Base-by-base conservation (phyloP, 2,113 vertebrate species). In the Syngnathus scovelli region DNA sequence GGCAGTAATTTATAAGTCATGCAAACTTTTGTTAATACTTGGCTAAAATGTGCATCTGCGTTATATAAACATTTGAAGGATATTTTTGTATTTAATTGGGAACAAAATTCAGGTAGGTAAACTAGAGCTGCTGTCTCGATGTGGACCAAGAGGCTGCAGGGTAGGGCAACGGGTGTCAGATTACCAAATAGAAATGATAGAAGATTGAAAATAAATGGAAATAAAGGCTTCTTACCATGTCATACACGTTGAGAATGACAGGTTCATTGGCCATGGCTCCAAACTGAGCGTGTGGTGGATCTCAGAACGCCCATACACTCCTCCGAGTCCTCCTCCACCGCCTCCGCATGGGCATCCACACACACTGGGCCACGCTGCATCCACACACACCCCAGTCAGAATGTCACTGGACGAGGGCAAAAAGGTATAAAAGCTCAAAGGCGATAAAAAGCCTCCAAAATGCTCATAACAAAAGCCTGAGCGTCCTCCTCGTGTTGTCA, bases 181-280 rank as follows among this genome's bases (percentile, higher is more conserved):
- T 72, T 55, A 62, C 21, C 27, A 70, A 58, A 64, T 51, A n/a
- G n/a, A n/a, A n/a, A n/a, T n/a, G n/a, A n/a, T n/a, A n/a, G n/a
- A n/a, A n/a, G n/a, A n/a, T n/a, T n/a, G n/a, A 51, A 12, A 18
- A 6, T 61, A 44, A 51, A 44, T 11, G n/a, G 58, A n/a, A 52
- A 23, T 0, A 0, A 62, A 18, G 27, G 6, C 9, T 39, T 39
- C 9, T 39, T 39, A 96, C 95, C 95, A 96, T 96, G 82, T 96
- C 94, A 89, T 96, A 96, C 77, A 96, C 94, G 84, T 96, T 96
- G 75, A 96, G 91, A 88, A 96, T 94, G 81, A 96, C 95, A 0
- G 94, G 94, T 94, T 95, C 94, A 93, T 89, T 96, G 88, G 94
- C 95, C 95, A 96, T 96, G 87, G 73, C 85, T 93, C 87, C 82